Evolutionary conservation across 2,888 invertebrate species (phyloP), one percentile per base, ranked within the genome.

Genomic region (Dioctria rufipes): DNA sequence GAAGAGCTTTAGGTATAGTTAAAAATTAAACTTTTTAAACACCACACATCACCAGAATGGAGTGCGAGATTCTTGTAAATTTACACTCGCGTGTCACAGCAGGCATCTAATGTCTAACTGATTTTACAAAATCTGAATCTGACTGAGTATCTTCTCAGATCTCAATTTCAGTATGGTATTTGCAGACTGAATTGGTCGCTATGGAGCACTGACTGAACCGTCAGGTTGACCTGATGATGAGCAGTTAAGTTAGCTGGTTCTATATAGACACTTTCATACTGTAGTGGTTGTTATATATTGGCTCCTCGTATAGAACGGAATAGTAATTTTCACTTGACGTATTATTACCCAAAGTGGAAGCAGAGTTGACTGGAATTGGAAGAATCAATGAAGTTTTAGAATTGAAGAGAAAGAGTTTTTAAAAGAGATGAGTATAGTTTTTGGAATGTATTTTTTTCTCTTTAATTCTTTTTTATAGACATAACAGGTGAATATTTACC

Each of bases 11-110:
- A 65, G 40, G 13, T 42, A 40, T 13, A 65, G 25, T 40, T 25
- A 42, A 39, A 65, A 63, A 40, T 40, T 63, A 40, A 11, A 40
- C 65, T 65, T 65, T 25, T 25, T 25, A 25, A 25, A 25, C 25
- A 25, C 67, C 25, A 73, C 73, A 73, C 60, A 73, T 73, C 71
- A 54, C 54, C 58, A 60, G 9, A 40, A 58, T 11, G 58, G 58
- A 11, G 3, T 60, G 5, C 43, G 51, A 42, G 58, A 73, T 54
- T 40, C 39, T 73, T 11, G 58, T 60, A 40, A 73, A 58, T 73
- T 73, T 58, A 39, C 61, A 61, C 61, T 61, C 61, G 61, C 61
- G 61, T 61, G 37, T 61, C 61, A 61, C 61, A 61, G 25, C 1
- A 25, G 25, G 25, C 25, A 25, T 25, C 25, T 25, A 25, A 25